Evolutionary conservation across 2,888 invertebrate genomes (phyloP), one percentile per base, ranked within the genome.

Genomic region (Loripinus fragilis): DNA sequence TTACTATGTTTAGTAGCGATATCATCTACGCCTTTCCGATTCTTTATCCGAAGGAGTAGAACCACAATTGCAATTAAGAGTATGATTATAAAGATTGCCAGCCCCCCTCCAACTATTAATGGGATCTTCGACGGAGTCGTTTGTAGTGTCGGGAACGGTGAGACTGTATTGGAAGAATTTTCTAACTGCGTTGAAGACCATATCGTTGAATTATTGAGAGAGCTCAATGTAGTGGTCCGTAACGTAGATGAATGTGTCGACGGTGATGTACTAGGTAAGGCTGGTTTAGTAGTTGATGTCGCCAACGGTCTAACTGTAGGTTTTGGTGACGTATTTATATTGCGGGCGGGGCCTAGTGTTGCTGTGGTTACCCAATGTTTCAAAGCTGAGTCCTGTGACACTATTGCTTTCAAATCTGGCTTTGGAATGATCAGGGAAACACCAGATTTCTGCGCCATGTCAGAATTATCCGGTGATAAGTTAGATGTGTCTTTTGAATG

Each of bases 81-180:
- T 1, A 30, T 20, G 23, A 60, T 60, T 33, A 60, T 60, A 20
- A 60, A 60, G 17, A 60, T 7, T 1, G 60, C 30, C 33, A 60
- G 60, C 10, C 60, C 60, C 33, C 60, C 60, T 33, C 60, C 60
- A 25, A 60, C 60, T 33, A 60, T 33, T 10, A 60, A 17, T 30
- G 60, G 60, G 7, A 60, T 60, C 17, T 33, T 33, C 1, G 30
- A 20, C 33, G 33, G 60, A 25, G 52, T 52, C 12, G 23, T 23
- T 5, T 25, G 52, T 2, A 52, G 1, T 25, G 25, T 25, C 7
- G 45, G 38, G 5, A 38, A 38, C 5, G 12, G 38, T 38, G 12
- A 38, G 5, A 12, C 5, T 5, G 5, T 38, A 38, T 38, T 38
- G 5, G 12, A 38, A 38, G 38, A 38, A 38, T 12, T 12, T 38